Conservation (phyloP, 2,888 invertebrate species). For the Troides oblongomaculatus region DNA sequence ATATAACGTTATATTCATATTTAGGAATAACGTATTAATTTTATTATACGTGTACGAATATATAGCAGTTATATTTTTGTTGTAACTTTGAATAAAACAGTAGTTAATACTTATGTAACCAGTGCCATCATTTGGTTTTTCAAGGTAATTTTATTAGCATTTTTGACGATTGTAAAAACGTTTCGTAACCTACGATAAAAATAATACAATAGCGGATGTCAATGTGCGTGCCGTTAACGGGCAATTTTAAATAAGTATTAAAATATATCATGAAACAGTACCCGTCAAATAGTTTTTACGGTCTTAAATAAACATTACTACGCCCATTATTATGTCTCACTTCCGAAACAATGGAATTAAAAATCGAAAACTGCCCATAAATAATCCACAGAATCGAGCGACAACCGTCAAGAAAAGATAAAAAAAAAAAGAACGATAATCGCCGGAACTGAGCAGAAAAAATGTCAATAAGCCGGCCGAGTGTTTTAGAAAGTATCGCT, state of each 20-base stretch:
- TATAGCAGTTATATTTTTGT: too few relatives aligned
- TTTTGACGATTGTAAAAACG: too few relatives aligned
- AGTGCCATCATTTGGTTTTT: too few relatives aligned
- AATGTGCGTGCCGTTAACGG: neutral
- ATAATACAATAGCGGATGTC: too few relatives aligned
- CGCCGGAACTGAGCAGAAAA: constrained; percentile 48
- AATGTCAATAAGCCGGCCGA: constrained; percentile 49
- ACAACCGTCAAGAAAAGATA: constrained; percentile 6
- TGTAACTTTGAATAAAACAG: too few relatives aligned
- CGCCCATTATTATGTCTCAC: neutral
- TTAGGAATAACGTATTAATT: too few relatives aligned
- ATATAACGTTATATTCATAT: too few relatives aligned
- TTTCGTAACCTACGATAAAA: too few relatives aligned
- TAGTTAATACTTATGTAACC: too few relatives aligned
- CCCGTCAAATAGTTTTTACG: constrained; percentile 4
- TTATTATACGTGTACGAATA: too few relatives aligned
- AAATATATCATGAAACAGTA: neutral
- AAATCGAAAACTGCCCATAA: constrained; percentile 9
- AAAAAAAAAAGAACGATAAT: constrained; percentile 11
- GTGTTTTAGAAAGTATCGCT: constrained; percentile 39
- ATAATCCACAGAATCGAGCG: constrained; percentile 17
- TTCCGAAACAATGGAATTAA: constrained; percentile 1
- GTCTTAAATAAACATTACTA: constrained; percentile 4
- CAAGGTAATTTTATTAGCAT: too few relatives aligned
- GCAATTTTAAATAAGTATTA: neutral